phyloP scores from a whole-genome alignment of 2,888 invertebrate genomes.

The Lumbricus terrestris region DNA sequence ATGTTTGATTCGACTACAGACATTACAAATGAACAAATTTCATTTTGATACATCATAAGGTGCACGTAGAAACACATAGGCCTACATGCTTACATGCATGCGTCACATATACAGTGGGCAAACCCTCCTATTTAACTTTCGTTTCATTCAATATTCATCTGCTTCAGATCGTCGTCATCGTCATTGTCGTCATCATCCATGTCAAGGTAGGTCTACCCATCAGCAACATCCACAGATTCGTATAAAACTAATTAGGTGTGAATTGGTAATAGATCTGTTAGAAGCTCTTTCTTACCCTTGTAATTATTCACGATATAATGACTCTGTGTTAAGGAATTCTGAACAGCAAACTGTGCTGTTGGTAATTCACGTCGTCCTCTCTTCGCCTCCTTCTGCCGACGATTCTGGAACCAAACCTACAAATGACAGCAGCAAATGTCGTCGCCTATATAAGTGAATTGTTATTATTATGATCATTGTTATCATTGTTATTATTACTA shows the following conservation, averaged over 20 bases:
- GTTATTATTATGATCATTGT: too few relatives aligned
- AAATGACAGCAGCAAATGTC: conserved; percentile 23
- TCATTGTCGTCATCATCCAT: conserved; percentile 27
- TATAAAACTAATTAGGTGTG: too few relatives aligned
- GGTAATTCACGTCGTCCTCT: background rate
- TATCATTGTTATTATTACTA: background rate
- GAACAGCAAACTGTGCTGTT: background rate
- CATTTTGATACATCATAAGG: background rate
- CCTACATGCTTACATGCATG: background rate
- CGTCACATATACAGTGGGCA: background rate
- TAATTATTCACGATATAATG: background rate
- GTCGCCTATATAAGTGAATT: conserved; percentile 13
- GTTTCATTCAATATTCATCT: conserved; percentile 20
- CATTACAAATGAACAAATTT: background rate
- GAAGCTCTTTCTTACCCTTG: background rate
- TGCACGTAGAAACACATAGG: background rate
- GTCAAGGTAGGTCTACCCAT: too few relatives aligned
- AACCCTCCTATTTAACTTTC: background rate
- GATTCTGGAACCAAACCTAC: background rate
- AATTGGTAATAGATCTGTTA: too few relatives aligned
- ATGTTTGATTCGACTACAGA: background rate
- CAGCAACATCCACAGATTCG: too few relatives aligned
- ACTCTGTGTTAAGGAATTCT: background rate
- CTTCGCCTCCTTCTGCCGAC: background rate
- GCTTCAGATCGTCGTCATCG: conserved; percentile 23